Evolutionary conservation across 1,140 invertebrate genomes (phyloP).

Genomic region (Sinonovacula constricta): DNA sequence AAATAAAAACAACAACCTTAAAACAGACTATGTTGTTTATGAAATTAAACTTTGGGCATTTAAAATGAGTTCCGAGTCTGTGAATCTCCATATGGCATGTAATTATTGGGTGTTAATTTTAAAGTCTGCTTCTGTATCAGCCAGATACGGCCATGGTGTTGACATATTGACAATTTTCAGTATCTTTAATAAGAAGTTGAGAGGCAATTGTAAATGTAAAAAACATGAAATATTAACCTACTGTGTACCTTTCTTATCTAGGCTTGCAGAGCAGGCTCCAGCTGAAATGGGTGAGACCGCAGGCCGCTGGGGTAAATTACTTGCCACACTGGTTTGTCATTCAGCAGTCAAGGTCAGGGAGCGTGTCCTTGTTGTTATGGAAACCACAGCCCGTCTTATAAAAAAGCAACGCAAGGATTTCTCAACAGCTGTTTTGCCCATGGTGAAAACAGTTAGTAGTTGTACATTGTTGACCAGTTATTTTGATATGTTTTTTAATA

Average conservation of each 20-base stretch:
- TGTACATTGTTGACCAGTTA: no score
- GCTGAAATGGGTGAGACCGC: slow-evolving; percentile 55
- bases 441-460: slow-evolving; percentile 57
- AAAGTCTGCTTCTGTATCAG: background rate
- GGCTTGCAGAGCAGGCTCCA: slow-evolving; percentile 61
- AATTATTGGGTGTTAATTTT: background rate
- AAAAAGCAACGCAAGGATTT: slow-evolving; percentile 51
- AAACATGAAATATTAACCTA: background rate
- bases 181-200: background rate
- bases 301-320: slow-evolving; percentile 62
- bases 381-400: slow-evolving; percentile 44
- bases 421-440: slow-evolving; percentile 38
- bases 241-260: slow-evolving; percentile 21
- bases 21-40: no score
- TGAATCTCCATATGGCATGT: no score
- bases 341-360: slow-evolving; percentile 61
- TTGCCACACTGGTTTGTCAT: slow-evolving; percentile 60
- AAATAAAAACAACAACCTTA: no score
- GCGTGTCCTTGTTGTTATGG: slow-evolving; percentile 56
- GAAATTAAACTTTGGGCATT: no score
- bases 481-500: no score
- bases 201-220: background rate
- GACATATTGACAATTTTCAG: background rate
- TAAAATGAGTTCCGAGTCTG: no score
- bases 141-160: background rate